Evolutionary conservation across 2,888 invertebrate genomes (phyloP).

Genomic region (Ectemnius continuus): DNA sequence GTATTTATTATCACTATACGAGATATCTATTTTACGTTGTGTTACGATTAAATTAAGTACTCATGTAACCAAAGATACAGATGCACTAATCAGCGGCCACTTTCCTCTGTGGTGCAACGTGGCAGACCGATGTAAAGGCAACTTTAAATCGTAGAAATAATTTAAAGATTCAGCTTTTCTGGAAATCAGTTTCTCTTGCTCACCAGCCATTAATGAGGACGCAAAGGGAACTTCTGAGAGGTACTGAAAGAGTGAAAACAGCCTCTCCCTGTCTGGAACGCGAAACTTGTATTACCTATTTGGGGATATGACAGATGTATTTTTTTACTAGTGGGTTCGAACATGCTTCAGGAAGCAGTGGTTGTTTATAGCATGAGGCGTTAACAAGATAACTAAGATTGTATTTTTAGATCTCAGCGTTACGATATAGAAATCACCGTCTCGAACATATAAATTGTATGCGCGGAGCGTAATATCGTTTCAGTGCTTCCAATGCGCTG

Average conservation of each 20-base stretch:
- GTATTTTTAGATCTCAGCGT: slow-evolving; percentile 56
- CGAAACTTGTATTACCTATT: slow-evolving; percentile 39
- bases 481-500: slow-evolving; percentile 6
- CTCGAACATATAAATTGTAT: background rate
- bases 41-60: slow-evolving; percentile 61
- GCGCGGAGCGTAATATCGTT: background rate
- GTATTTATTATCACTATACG: slow-evolving; percentile 60
- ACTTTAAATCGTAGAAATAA: slow-evolving; percentile 37
- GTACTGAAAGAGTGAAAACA: slow-evolving; percentile 22
- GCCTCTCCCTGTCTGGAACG: slow-evolving; percentile 38
- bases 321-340: slow-evolving; percentile 58
- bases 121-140: slow-evolving; percentile 32
- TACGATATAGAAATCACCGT: slow-evolving; percentile 3
- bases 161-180: slow-evolving; percentile 30
- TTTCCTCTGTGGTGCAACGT: slow-evolving; percentile 36
- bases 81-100: slow-evolving; percentile 49
- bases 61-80: slow-evolving; percentile 61
- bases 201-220: slow-evolving; percentile 18
- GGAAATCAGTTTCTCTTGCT: slow-evolving; percentile 21
- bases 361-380: slow-evolving; percentile 35
- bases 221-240: slow-evolving; percentile 32
- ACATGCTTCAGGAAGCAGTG: slow-evolving; percentile 23
- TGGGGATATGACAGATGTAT: slow-evolving; percentile 53
- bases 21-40: slow-evolving; percentile 52
- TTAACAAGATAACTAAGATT: slow-evolving; percentile 31